A percentile compares a stretch with the other conserved stretches of the same genome.
Conservation (phyloP, 2,888 invertebrate species). For the Xylophagus ater region DNA sequence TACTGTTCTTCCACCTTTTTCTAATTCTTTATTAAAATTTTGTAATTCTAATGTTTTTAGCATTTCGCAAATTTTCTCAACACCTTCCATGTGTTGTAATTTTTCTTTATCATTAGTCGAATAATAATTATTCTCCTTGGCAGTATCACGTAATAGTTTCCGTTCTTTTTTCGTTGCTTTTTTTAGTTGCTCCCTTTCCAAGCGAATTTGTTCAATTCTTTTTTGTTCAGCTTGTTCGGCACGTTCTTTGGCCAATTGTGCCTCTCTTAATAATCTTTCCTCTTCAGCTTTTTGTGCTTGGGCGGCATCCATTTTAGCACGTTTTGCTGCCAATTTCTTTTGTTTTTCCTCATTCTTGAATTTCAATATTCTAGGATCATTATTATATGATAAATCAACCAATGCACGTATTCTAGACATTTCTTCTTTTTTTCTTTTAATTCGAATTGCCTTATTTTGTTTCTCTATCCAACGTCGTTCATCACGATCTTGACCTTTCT, state of each 20-base stretch:
- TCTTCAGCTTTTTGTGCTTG: constrained; percentile 76
- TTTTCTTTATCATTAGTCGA: constrained; percentile 55
- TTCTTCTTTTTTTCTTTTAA: constrained; percentile 94
- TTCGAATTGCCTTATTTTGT: constrained; percentile 86
- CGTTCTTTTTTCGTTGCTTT: constrained; percentile 79
- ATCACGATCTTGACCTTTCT: constrained; percentile 91
- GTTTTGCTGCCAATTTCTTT: constrained; percentile 75
- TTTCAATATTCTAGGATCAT: constrained; percentile 84
- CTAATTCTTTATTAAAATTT: constrained; percentile 59
- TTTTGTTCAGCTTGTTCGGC: constrained; percentile 74
- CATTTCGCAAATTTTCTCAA: constrained; percentile 82
- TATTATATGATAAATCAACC: constrained; percentile 87
- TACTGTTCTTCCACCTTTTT: constrained; percentile 49
- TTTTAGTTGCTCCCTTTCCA: constrained; percentile 76
- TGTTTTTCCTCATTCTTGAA: constrained; percentile 93
- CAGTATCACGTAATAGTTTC: constrained; percentile 65
- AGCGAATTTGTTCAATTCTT: constrained; percentile 66
- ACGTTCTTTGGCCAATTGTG: constrained; percentile 61
- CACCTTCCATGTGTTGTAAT: constrained; percentile 76
- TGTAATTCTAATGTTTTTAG: constrained; percentile 62
- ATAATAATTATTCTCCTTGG: constrained; percentile 75
- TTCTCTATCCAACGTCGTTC: constrained; percentile 98
- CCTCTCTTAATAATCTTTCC: constrained; percentile 62
- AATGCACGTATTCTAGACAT: constrained; percentile 80
- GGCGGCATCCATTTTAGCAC: constrained; percentile 74